Conservation (phyloP, 2,113 vertebrate genomes). For the Gavia stellata region DNA sequence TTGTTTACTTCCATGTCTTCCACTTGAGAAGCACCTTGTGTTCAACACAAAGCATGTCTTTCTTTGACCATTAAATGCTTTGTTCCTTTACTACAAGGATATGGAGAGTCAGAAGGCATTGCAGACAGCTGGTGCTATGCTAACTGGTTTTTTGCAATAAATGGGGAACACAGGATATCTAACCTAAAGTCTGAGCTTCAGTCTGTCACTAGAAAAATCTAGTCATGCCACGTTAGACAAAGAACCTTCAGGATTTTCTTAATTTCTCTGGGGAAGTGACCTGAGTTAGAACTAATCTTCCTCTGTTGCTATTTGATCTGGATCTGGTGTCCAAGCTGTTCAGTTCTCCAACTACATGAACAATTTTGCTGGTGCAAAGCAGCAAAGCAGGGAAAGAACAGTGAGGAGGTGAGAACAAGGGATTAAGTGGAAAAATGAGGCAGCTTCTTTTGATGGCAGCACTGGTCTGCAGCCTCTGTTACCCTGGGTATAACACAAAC, state of each 20-base stretch:
- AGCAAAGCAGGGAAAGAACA: not conserved
- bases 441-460: not conserved
- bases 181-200: not conserved
- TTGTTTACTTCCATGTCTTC: not conserved
- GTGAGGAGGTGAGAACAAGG: not conserved
- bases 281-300: not conserved
- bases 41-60: not conserved
- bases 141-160: not conserved
- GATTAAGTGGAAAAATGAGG: not conserved
- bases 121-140: not conserved
- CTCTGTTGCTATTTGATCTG: not conserved
- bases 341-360: not conserved
- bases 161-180: not conserved
- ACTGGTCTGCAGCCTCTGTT: not conserved
- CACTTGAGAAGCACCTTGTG: not conserved
- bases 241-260: not conserved
- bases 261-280: not conserved
- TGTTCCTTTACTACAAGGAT: not conserved
- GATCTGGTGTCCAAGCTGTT: not conserved
- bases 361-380: not conserved
- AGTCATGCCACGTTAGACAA: not conserved
- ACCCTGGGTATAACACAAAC: not conserved
- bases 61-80: not conserved
- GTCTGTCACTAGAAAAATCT: not conserved
- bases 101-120: not conserved